Evolutionary conservation across 1,140 invertebrate species (phyloP), one percentile per base, ranked within the genome.

Genomic region (Lineus longissimus): DNA sequence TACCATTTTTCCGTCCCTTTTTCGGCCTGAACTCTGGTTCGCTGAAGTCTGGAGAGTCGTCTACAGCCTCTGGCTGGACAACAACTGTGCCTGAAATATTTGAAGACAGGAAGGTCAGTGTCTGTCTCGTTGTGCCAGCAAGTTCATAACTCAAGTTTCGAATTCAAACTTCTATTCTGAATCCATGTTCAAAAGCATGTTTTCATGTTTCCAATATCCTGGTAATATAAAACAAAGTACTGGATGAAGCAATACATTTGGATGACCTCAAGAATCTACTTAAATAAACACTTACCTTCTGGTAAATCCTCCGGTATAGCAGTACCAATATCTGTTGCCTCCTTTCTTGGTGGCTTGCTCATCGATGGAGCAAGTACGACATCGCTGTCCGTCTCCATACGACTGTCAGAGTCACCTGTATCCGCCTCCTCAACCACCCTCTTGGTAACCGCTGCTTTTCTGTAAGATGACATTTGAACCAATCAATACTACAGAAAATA

Each of bases 11-110:
- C 23, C 62, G n/a, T 45, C 19, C 23, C 15, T 54, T 61, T 60
- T 59, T 43, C 66, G 55, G 55, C 66, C 61, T 61, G 64, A 56
- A 36, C 15, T 30, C 64, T 58, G 30, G 55, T 40, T 59, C 61
- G 17, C 45, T 22, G 25, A 29, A 55, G 27, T 57, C 59, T 63
- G 33, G 15, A 23, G 59, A 64, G 11, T 70, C 67, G 29, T 67
- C 56, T 29, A 69, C 71, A 47, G 71, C 55, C 61, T 71, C 66
- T 60, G 71, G 71, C 23, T 71, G 51, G 40, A 73, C 71, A 51
- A 71, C 60, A 33, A 71, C 65, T 4, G 67, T 73, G 17, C 71
- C 71, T 73, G 61, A 6, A 45, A 47, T 6, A 40, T 22, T 29
- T 13, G 22, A 25, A 15, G 15, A 58, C 7, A 25, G 9, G 11